Conservation (phyloP, 92 coral and sea anemone genomes). For the Zoanthus sociatus region DNA sequence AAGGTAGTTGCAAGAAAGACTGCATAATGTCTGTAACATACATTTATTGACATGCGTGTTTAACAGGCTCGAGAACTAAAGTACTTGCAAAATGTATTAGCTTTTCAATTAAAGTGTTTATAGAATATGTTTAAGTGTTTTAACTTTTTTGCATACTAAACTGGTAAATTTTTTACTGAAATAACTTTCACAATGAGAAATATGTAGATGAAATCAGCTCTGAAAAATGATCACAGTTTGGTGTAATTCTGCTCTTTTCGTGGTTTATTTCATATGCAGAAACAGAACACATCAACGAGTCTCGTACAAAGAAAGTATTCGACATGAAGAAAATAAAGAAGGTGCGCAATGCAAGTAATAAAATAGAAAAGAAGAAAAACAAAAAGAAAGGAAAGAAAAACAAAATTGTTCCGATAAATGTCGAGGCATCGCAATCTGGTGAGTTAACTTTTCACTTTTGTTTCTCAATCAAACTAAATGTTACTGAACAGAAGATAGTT, state of each 20-base stretch:
- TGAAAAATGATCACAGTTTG: background rate
- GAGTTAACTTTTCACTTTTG: background rate
- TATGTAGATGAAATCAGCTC: no score
- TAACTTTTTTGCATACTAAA: no score
- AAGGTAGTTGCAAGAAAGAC: no score
- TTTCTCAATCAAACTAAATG: background rate
- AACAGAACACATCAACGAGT: background rate
- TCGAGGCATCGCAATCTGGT: background rate
- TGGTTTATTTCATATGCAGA: background rate
- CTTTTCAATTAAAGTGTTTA: no score
- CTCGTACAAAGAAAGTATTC: background rate
- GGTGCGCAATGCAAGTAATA: background rate
- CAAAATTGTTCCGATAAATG: conserved; percentile 13
- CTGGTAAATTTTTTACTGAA: no score
- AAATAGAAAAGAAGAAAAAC: conserved; percentile 1
- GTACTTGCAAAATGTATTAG: no score
- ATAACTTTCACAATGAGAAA: no score
- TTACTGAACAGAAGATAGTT: no score
- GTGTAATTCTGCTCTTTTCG: background rate
- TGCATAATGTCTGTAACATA: no score
- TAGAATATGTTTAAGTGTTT: no score
- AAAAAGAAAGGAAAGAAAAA: conserved; percentile 5
- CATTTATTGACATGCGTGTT: no score
- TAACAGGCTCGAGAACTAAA: background rate
- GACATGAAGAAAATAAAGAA: background rate